Base-by-base conservation (phyloP, 2,113 vertebrate genomes). In the Onychostoma macrolepis region DNA sequence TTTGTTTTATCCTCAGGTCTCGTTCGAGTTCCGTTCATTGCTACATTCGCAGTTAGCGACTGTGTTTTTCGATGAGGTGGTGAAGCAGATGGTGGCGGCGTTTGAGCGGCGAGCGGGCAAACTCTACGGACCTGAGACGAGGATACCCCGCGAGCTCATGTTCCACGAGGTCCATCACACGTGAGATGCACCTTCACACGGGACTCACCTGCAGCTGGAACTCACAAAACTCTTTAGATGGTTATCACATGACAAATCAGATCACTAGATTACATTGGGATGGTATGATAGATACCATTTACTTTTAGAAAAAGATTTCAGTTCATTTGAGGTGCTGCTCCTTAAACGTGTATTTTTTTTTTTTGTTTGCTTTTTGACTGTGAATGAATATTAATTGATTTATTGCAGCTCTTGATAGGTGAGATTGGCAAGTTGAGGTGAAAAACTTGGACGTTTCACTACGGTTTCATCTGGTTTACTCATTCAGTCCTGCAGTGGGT, bases 1-100 rank as follows among this genome's bases (percentile, higher is more conserved):
- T 0, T 10, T 74, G 43, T 5, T 17, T 74, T 28, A n/a, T 19
- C 33, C 26, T 11, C 93, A 99, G 98, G 93, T 98, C 92, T 97
- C 98, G 72, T 99, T 99, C 45, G 98, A 99, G 94, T 99, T 99
- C 85, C 97, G 97, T 36, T 99, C 97, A 6, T 94, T 99, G 88
- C 92, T 99, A 15, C 98, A 99, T 92, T 99, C 98, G 19, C 97
- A 98, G 85, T 95, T 99, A 0, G 96, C 97, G 3, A 95, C 96
- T 0, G 87, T 99, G 2, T 99, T 99, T 94, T 99, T 99, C 2
- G 98, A 98, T 33, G 97, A 99, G 94, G 97, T 99, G 85, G 97
- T 99, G 80, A 99, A 99, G 92, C 96, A 98, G 93, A 99, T 97
- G 96, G 97, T 99, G 0, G 94, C 96, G 1, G 97, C 97, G 4